These are phyloP conservation scores for Cyclophora albipunctata DNA, from an alignment of 2,888 invertebrate genomes.

Conservation along the genomic window DNA sequence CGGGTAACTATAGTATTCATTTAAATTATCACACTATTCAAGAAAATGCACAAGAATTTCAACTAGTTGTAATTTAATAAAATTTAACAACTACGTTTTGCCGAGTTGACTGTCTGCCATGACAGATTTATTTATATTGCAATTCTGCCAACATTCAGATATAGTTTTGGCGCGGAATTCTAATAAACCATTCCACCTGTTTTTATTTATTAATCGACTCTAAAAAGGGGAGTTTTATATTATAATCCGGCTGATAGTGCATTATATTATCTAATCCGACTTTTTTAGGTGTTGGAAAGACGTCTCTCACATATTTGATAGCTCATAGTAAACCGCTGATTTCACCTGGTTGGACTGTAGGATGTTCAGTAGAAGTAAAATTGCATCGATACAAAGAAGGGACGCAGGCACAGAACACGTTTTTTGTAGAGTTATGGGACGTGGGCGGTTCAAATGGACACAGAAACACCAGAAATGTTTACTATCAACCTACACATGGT, in stretches of 20 bases:
- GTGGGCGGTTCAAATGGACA: constrained; percentile 96
- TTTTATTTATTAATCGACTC: neutral
- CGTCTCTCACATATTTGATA: constrained; percentile 93
- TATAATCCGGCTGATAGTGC: neutral
- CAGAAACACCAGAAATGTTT: constrained; percentile 93
- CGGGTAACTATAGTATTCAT: constrained; percentile 74
- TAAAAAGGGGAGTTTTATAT: neutral
- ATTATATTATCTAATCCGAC: too few species aligned
- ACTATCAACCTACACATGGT: constrained; percentile 96
- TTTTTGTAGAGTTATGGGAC: constrained; percentile 97
- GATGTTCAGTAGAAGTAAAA: constrained; percentile 96
- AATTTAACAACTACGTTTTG: constrained; percentile 24
- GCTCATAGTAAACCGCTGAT: constrained; percentile 89
- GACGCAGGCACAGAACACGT: constrained; percentile 91
- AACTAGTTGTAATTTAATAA: neutral
- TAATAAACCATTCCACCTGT: neutral
- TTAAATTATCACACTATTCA: constrained; percentile 27
- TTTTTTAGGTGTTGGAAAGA: constrained; percentile 93
- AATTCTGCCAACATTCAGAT: constrained; percentile 35
- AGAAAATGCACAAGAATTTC: constrained; percentile 7
- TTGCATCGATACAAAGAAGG: constrained; percentile 96
- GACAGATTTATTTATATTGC: constrained; percentile 35
- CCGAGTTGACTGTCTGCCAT: constrained; percentile 53
- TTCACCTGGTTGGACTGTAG: constrained; percentile 96
- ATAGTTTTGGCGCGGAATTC: constrained; percentile 29